Base-by-base conservation (phyloP, 2,113 vertebrate species). In the Euleptes europaea region DNA sequence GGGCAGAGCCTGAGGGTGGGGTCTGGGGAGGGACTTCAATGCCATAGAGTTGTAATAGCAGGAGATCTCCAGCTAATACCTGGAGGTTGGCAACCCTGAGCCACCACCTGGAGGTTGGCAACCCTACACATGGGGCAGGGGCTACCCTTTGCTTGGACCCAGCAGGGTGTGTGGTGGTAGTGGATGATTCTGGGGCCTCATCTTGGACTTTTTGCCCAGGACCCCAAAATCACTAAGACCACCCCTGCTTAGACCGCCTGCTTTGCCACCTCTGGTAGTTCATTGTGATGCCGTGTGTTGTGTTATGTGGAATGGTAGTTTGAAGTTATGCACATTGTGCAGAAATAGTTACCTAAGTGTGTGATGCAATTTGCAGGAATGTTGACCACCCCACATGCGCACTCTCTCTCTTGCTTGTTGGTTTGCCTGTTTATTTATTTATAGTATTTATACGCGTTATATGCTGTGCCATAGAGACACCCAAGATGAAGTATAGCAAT, bases 341-440 rank as follows among this genome's bases (percentile, higher is more conserved):
- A 15, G 60, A 63, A 63, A 63, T 28, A n/a, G 26, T 38, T 19
- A 42, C 8, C 26, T 31, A 83, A 51, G 26, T 23, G 28, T 12
- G 4, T n/a, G 66, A 40, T 17, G 14, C 8, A 21, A 71, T 70
- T 79, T 47, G 72, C 21, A 60, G 4, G 12, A n/a, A 51, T 88
- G 15, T 31, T 1, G 42, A 86, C 73, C 28, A 26, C 21, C n/a
- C 70, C 54, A 2, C 28, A 67, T 12, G 17, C n/a, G n/a, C n/a
- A n/a, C 33, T 4, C 28, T 60, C 2, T 70, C 76, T 47, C 72
- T 15, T 84, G 87, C 47, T 44, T 33, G 78, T 72, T 40, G 70
- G 60, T 78, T 87, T 84, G 78, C 47, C 69, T 66, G 47, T 19
- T 21, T 2, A 13, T 78, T 85, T 86, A 21, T 91, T 60, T 66